phyloP scores from a whole-genome alignment of 1,140 invertebrate species.

The Meloidogyne hapla region DNA sequence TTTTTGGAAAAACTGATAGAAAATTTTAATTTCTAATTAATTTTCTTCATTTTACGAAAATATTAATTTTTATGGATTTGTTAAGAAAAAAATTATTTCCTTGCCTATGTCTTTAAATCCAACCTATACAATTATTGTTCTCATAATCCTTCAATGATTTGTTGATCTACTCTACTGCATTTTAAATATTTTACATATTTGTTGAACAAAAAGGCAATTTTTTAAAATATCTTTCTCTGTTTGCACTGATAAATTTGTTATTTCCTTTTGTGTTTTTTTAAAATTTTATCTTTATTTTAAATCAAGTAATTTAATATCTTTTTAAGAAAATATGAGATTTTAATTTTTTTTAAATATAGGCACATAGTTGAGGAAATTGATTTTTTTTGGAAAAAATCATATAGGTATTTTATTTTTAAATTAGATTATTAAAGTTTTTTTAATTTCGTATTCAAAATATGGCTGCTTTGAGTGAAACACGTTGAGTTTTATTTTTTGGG shows the following conservation, averaged over 20 bases:
- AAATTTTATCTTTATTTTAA: not conserved
- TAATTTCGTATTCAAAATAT: not conserved
- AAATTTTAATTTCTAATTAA: too few relatives aligned
- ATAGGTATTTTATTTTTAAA: too few relatives aligned
- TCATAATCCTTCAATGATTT: not conserved
- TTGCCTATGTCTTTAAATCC: not conserved
- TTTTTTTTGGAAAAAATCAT: too few relatives aligned
- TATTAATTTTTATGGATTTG: too few relatives aligned
- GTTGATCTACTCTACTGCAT: not conserved
- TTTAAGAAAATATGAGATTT: too few relatives aligned
- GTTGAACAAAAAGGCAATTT: not conserved
- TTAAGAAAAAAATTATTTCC: not conserved
- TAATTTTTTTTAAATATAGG: too few relatives aligned
- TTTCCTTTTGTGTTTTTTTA: not conserved
- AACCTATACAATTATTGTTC: not conserved
- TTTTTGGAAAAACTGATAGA: too few relatives aligned
- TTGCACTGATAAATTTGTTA: slow-evolving; percentile 2
- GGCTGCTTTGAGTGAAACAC: not conserved
- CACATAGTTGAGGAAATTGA: too few relatives aligned
- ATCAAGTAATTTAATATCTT: too few relatives aligned
- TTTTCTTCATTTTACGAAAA: too few relatives aligned
- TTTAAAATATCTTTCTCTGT: not conserved
- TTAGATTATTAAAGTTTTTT: too few relatives aligned
- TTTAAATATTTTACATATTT: not conserved
- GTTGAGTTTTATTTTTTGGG: not conserved